Evolutionary conservation across 2,888 invertebrate genomes (phyloP).

Genomic region (Chrysolina haemoptera): DNA sequence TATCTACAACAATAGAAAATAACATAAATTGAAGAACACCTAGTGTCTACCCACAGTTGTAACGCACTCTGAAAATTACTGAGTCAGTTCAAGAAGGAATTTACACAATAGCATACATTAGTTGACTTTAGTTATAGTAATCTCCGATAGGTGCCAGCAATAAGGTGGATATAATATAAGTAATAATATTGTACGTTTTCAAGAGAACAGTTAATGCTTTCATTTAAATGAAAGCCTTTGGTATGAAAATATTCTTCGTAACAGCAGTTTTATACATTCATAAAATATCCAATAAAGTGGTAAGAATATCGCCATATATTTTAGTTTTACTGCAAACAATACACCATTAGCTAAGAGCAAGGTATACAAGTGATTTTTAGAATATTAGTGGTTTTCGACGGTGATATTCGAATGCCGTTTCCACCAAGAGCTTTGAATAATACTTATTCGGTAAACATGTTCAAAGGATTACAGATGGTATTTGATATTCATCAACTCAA

Average conservation of each 20-base stretch:
- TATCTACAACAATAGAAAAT: conserved; percentile 31
- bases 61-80: conserved; percentile 24
- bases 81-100: conserved; percentile 24
- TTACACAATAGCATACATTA: conserved; percentile 30
- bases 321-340: neutral
- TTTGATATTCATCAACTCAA: conserved; percentile 59
- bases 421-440: conserved; percentile 29
- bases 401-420: conserved; percentile 34
- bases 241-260: conserved; percentile 1
- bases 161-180: conserved; percentile 17
- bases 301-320: conserved; percentile 1
- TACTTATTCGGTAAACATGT: conserved; percentile 53
- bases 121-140: conserved; percentile 23
- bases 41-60: conserved; percentile 30
- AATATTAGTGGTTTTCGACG: conserved; percentile 45
- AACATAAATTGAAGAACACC: conserved; percentile 31
- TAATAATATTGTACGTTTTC: conserved; percentile 15
- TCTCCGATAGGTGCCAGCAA: conserved; percentile 17
- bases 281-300: neutral
- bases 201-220: conserved; percentile 15
- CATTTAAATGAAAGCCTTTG: conserved; percentile 18
- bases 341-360: neutral
- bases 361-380: conserved; percentile 37
- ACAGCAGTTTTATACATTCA: neutral
- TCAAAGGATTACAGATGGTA: conserved; percentile 57